A percentile compares a stretch with the other conserved stretches of the same genome.
Evolutionary conservation across 2,797 vertebrate species (phyloP).

Genomic region (Loris lydekkerianus): DNA sequence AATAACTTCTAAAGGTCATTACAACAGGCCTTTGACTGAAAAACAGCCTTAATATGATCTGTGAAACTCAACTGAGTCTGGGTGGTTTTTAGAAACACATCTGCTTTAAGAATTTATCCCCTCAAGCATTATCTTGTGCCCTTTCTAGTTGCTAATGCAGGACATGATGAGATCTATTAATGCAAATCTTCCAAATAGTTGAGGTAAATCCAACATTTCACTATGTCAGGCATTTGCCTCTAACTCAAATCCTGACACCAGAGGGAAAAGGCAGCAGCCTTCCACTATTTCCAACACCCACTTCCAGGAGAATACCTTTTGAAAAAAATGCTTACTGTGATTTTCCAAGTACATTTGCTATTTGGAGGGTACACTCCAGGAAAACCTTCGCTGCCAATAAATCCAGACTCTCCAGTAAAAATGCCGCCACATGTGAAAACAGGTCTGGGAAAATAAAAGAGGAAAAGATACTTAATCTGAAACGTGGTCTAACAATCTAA

Average conservation of each 20-base stretch:
- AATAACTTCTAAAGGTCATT: slow-evolving; percentile 50
- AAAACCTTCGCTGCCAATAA: slow-evolving; percentile 98
- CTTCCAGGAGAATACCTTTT: slow-evolving; percentile 72
- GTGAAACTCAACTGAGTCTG: slow-evolving; percentile 30
- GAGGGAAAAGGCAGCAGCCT: slow-evolving; percentile 20
- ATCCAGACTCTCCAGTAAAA: slow-evolving; percentile 95
- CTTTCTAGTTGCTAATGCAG: slow-evolving; percentile 58
- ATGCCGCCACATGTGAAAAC: slow-evolving; percentile 96
- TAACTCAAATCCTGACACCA: slow-evolving; percentile 52
- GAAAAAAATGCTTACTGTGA: slow-evolving; percentile 94
- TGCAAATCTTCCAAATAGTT: slow-evolving; percentile 68
- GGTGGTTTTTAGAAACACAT: slow-evolving; percentile 68
- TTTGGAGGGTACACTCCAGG: slow-evolving; percentile 99
- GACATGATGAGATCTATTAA: slow-evolving; percentile 33
- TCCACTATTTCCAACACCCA: slow-evolving; percentile 70
- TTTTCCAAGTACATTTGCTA: slow-evolving; percentile 99
- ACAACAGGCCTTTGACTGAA: slow-evolving; percentile 21
- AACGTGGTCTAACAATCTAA: background rate
- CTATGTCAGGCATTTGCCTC: slow-evolving; percentile 22
- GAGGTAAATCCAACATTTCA: slow-evolving; percentile 71
- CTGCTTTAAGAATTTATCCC: slow-evolving; percentile 64
- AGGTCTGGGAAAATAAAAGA: slow-evolving; percentile 89
- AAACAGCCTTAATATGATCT: slow-evolving; percentile 58
- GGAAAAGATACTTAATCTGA: slow-evolving; percentile 3
- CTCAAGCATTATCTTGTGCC: slow-evolving; percentile 10